Evolutionary conservation across 2,797 vertebrate species (phyloP).

Genomic region (Spinus pinus): DNA sequence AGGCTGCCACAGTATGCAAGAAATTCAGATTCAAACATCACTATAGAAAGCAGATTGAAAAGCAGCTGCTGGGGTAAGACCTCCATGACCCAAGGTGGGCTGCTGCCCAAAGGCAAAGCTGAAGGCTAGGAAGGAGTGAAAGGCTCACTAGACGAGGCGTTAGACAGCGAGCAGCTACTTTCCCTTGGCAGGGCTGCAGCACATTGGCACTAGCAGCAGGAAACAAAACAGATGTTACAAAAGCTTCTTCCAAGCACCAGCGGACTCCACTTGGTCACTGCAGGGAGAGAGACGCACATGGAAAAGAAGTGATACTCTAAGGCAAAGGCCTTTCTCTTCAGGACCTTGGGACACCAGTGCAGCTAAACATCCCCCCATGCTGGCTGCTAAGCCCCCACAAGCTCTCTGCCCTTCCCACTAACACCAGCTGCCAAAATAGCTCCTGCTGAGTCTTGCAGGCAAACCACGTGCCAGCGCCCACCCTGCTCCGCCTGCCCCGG

Average conservation of each 20-base stretch:
- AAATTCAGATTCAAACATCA: constrained; percentile 19
- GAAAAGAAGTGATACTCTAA: constrained; percentile 34
- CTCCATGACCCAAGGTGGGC: not conserved
- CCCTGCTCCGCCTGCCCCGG: not conserved
- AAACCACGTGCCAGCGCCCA: not conserved
- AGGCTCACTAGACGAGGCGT: constrained; percentile 17
- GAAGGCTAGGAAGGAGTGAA: not conserved
- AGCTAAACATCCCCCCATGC: not conserved
- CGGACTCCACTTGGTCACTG: constrained; percentile 53
- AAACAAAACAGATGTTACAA: constrained; percentile 57
- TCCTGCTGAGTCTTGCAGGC: not conserved
- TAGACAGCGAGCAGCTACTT: constrained; percentile 27
- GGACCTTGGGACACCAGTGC: not conserved
- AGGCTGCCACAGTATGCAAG: not conserved
- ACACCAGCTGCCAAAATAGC: not conserved
- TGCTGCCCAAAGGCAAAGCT: constrained; percentile 13
- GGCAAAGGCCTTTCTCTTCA: constrained; percentile 54
- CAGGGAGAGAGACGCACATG: constrained; percentile 28
- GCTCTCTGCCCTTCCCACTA: not conserved
- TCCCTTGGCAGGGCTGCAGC: constrained; percentile 38
- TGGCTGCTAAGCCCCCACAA: not conserved
- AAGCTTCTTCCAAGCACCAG: constrained; percentile 68
- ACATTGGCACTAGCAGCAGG: constrained; percentile 57
- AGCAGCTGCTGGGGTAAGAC: constrained; percentile 41
- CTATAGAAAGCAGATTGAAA: constrained; percentile 48